Evolutionary conservation across 2,888 invertebrate species (phyloP), one percentile per base, ranked within the genome.

Genomic region (Lepidocyrtoides sp.): DNA sequence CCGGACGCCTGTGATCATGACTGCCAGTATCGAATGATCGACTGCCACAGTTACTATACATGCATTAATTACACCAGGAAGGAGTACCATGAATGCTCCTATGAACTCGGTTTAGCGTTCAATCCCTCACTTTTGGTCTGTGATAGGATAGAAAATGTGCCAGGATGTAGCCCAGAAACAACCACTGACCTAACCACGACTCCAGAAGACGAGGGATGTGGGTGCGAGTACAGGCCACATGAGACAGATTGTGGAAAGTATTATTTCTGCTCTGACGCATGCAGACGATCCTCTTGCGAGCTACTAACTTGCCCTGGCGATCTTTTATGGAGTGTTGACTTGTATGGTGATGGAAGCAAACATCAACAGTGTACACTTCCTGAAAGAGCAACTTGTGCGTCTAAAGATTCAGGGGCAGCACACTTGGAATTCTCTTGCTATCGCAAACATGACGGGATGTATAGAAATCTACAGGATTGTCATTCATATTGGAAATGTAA

Each of bases 281-380:
- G 84, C 20, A n/a, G 26, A 17, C 14, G 23, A 4, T 26, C n/a
- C 2, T 8, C 54, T 8, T 84, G 84, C 26, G 17, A 54, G 12
- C 0, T 36, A 2, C 2, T 20, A 17, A 17, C 48, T 10, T 84
- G 84, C 66, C 84, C 84, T 0, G 69, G 69, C 0, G 72, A 51
- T 17, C 36, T 84, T 5, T 48, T 84, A 10, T 84, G 84, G 84
- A 84, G 69, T 32, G 36, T 69, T 1, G 84, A 84, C 51, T 20
- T 36, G 2, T 51, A 84, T 7, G 84, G 84, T 0, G 84, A 84
- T 72, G 84, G 69, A 5, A 8, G 20, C 2, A 10, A 20, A 0
- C 84, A 84, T 32, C 84, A 84, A 20, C 84, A 84, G 36, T 84
- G 84, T 91, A 36, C 54, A 0, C 36, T 85, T 32, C 57, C 85